Conservation (phyloP, 2,888 invertebrate species). For the Lithophane semibrunnea region DNA sequence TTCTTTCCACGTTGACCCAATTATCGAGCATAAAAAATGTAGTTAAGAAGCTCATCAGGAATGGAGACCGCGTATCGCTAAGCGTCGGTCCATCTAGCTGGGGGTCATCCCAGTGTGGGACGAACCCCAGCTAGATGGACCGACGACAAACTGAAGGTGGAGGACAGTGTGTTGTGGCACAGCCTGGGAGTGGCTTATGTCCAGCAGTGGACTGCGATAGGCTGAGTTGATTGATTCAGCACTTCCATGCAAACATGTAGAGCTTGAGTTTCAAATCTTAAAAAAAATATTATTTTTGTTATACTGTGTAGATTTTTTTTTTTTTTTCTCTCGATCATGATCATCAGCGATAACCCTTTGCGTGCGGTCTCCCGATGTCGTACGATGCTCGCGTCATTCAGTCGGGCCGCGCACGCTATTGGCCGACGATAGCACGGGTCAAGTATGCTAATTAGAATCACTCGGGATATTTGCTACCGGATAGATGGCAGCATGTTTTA, state of each 20-base stretch:
- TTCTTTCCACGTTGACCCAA: neutral
- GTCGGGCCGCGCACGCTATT: constrained; percentile 52
- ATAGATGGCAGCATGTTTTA: constrained; percentile 44
- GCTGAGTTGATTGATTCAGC: neutral
- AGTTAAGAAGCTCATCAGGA: neutral
- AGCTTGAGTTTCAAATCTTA: neutral
- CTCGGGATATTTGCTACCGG: constrained; percentile 44
- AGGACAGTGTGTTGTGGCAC: too few relatives aligned
- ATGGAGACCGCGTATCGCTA: too few relatives aligned
- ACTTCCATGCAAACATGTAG: too few relatives aligned
- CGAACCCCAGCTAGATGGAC: too few relatives aligned
- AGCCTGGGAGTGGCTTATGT: too few relatives aligned
- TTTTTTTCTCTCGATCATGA: constrained; percentile 39
- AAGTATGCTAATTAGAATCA: constrained; percentile 61
- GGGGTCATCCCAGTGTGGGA: too few relatives aligned
- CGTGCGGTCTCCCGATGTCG: constrained; percentile 49
- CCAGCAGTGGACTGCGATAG: too few relatives aligned
- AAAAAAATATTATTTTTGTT: neutral
- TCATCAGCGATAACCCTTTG: constrained; percentile 57
- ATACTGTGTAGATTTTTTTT: neutral
- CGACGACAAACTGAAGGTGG: too few relatives aligned
- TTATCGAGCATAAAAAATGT: neutral
- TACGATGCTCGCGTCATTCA: constrained; percentile 56
- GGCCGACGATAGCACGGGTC: constrained; percentile 65
- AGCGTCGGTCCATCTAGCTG: too few relatives aligned